These are phyloP conservation scores for Sitophilus oryzae DNA, from an alignment of 1,140 invertebrate species.

Conservation along the genomic window DNA sequence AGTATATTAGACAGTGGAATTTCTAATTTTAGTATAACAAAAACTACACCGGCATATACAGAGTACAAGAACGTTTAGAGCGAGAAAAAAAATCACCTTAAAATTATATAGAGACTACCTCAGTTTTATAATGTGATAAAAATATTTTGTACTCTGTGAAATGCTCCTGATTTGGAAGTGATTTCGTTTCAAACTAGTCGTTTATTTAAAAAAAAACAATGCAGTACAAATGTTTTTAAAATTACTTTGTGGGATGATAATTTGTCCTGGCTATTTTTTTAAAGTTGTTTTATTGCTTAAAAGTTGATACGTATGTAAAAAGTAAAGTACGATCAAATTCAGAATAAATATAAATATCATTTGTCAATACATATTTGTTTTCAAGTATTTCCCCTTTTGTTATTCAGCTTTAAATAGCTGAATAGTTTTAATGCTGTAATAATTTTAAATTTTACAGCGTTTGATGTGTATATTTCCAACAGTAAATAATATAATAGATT, in stretches of 20 bases:
- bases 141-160: conserved; percentile 17
- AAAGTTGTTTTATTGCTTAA: too few species aligned
- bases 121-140: conserved; percentile 22
- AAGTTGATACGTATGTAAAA: too few species aligned
- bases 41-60: conserved; percentile 2
- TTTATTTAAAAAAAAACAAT: not conserved
- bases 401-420: too few species aligned
- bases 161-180: conserved; percentile 1
- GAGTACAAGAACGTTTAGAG: conserved; percentile 14
- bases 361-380: too few species aligned
- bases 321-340: too few species aligned
- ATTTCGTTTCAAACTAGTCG: not conserved
- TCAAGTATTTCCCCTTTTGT: too few species aligned
- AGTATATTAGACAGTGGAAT: conserved; percentile 28
- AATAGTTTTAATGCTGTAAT: too few species aligned
- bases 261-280: not conserved
- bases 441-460: too few species aligned
- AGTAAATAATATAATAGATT: too few species aligned
- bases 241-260: not conserved
- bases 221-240: conserved; percentile 9
- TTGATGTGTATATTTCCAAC: too few species aligned
- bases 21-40: conserved; percentile 3
- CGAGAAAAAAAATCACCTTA: not conserved
- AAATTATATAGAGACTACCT: conserved; percentile 19
- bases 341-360: too few species aligned